Conservation (phyloP, 2,888 invertebrate genomes). For the Meliscaeva auricollis region DNA sequence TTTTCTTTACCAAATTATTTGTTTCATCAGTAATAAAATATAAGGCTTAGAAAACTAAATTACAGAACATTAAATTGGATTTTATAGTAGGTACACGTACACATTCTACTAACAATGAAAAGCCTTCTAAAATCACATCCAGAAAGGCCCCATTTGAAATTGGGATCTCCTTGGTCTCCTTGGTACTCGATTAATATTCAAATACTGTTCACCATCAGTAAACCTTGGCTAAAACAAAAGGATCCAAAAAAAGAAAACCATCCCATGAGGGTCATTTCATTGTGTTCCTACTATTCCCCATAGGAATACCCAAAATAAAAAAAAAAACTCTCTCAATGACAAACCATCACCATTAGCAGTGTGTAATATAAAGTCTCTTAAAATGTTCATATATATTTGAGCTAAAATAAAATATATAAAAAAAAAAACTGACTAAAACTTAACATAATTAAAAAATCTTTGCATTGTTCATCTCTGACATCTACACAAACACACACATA, state of each 20-base stretch:
- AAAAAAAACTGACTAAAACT: slow-evolving; percentile 55
- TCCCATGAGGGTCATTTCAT: slow-evolving; percentile 47
- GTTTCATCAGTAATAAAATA: too few relatives aligned
- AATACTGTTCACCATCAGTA: slow-evolving; percentile 24
- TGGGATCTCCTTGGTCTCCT: slow-evolving; percentile 6
- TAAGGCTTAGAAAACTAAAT: too few relatives aligned
- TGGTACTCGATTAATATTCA: slow-evolving; percentile 31
- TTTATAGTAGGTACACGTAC: not conserved
- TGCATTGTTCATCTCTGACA: slow-evolving; percentile 68
- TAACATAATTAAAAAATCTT: slow-evolving; percentile 76
- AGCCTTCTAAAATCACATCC: slow-evolving; percentile 7
- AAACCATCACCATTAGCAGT: slow-evolving; percentile 65
- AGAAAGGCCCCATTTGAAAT: slow-evolving; percentile 10
- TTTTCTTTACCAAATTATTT: too few relatives aligned
- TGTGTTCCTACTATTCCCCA: slow-evolving; percentile 34
- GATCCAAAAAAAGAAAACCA: not conserved
- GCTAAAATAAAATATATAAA: slow-evolving; percentile 7
- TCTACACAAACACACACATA: slow-evolving; percentile 15
- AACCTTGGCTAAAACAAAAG: slow-evolving; percentile 26
- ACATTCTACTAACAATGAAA: not conserved
- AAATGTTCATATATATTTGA: slow-evolving; percentile 36
- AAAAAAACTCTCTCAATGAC: slow-evolving; percentile 38
- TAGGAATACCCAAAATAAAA: slow-evolving; percentile 30
- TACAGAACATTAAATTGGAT: not conserved
- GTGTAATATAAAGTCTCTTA: slow-evolving; percentile 25